Percentiles rank a stretch among this genome's conserved stretches.
Evolutionary conservation across 2,797 vertebrate species (phyloP).

Genomic region (Sitta carolinensis): DNA sequence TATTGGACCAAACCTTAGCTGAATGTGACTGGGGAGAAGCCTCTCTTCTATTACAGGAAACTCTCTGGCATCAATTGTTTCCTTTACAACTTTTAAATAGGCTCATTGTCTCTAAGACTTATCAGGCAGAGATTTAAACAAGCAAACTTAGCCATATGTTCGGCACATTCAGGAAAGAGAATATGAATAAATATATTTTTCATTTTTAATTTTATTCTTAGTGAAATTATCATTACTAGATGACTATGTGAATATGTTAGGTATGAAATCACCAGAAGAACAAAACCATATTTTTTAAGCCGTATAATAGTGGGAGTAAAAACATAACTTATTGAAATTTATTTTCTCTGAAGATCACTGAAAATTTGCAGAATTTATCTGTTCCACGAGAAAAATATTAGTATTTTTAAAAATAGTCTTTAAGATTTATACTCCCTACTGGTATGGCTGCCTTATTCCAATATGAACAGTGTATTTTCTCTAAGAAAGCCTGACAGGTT

Average conservation of each 20-base stretch:
- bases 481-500: background rate
- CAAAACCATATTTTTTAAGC: background rate
- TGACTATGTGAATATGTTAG: fast-evolving
- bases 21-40: background rate
- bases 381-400: background rate
- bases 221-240: background rate
- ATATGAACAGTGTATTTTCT: background rate
- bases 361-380: background rate
- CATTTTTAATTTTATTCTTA: background rate
- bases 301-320: background rate
- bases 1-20: background rate
- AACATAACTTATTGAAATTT: background rate
- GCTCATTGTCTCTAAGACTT: background rate
- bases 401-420: background rate
- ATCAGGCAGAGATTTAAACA: background rate
- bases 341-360: background rate
- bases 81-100: conserved; percentile 13
- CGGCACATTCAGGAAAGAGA: background rate
- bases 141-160: background rate
- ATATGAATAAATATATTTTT: background rate
- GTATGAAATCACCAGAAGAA: background rate
- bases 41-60: conserved; percentile 38
- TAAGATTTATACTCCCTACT: background rate
- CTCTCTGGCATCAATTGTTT: background rate
- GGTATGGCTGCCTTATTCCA: background rate